A percentile compares a stretch with the other conserved stretches of the same genome.
Conservation (phyloP, 1,140 invertebrate species). For the Diachasma alloeum region DNA sequence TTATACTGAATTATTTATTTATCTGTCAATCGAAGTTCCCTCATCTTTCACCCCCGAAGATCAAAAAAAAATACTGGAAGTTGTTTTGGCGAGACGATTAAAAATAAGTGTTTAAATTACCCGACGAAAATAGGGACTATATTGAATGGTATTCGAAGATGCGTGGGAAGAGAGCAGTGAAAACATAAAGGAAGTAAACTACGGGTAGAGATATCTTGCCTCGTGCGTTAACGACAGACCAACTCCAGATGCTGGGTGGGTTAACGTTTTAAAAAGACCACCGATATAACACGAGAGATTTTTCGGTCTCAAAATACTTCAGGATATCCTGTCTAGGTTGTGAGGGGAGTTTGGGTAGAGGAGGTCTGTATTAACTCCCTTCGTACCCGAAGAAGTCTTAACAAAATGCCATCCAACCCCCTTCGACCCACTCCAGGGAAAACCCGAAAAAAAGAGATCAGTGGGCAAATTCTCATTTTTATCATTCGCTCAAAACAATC, state of each 20-base stretch:
- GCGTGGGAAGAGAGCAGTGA: not conserved
- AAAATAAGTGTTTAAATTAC: not conserved
- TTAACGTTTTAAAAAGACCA: not conserved
- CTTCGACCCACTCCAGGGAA: too few species aligned
- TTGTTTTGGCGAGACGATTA: not conserved
- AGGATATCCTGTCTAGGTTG: not conserved
- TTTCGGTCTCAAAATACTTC: not conserved
- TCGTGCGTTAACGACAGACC: not conserved
- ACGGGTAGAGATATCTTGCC: not conserved
- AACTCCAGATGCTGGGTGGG: not conserved
- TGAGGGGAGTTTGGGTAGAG: not conserved
- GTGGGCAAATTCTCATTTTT: too few species aligned
- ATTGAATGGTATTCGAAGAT: not conserved
- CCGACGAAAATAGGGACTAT: not conserved
- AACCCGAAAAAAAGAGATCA: too few species aligned
- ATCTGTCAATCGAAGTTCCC: too few species aligned
- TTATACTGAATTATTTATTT: too few species aligned
- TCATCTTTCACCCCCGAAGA: too few species aligned
- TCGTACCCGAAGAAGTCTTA: not conserved
- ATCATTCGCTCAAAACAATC: too few species aligned
- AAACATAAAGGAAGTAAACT: conserved; percentile 2
- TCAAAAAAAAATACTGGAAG: not conserved
- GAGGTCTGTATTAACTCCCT: not conserved
- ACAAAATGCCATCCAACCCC: too few species aligned
- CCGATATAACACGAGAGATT: not conserved